A percentile compares a stretch with the other conserved stretches of the same genome.
Conservation (phyloP, 2,888 invertebrate species). For the Thymelicus acteon region DNA sequence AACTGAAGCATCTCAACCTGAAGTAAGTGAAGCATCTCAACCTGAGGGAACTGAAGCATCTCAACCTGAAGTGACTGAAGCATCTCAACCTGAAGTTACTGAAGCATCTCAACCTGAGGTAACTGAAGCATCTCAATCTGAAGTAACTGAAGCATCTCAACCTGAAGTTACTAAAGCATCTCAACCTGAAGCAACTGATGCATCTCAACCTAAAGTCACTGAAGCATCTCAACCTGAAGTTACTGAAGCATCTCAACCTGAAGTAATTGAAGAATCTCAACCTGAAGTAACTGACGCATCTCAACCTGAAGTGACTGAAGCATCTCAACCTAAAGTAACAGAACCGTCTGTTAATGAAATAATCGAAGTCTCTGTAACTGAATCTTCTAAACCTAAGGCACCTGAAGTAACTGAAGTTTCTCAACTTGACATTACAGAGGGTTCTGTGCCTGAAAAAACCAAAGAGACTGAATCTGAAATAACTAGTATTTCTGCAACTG, state of each 20-base stretch:
- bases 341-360: slow-evolving; percentile 5
- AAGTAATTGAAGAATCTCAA: slow-evolving; percentile 1
- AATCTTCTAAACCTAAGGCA: neutral
- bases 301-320: neutral
- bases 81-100: neutral
- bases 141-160: slow-evolving; percentile 12
- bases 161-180: neutral
- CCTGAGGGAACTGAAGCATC: slow-evolving; percentile 13
- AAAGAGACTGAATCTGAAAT: neutral
- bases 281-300: neutral
- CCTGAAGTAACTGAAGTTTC: slow-evolving; percentile 2
- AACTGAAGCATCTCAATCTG: neutral
- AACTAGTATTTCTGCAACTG: neutral
- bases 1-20: slow-evolving; percentile 15
- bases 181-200: neutral
- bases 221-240: neutral
- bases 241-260: neutral
- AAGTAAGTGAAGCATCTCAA: slow-evolving; percentile 17
- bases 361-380: neutral
- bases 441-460: neutral
- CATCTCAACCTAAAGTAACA: neutral
- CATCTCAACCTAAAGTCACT: neutral
- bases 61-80: no score
- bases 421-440: neutral
- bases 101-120: neutral